Base-by-base conservation (phyloP, 2,797 vertebrate species). In the Streptopelia turtur region DNA sequence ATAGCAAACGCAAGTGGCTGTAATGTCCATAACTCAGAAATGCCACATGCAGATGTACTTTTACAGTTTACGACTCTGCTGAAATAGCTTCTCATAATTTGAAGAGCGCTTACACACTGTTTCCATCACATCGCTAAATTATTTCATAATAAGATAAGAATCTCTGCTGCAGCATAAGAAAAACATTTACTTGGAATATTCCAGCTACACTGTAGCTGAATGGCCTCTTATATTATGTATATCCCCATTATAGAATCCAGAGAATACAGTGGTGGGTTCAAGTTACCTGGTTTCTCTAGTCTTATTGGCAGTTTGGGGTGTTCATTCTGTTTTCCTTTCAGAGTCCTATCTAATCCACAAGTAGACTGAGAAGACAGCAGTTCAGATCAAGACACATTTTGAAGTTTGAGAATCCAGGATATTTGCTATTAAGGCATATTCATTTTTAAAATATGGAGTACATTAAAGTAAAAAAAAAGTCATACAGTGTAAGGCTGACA, bases 131-230 rank as follows among this genome's bases (percentile, higher is more conserved):
- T 16, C 74, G 76, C 28, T 87, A 65, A 91, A 75, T 89, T 87
- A 91, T 92, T 92, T 95, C 64, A 80, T 83, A 87, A 35, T 49
- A 93, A 96, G 87, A 88, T 93, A 89, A 95, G 57, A 91, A 93
- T 82, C 75, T 95, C 53, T 90, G 39, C 52, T 79, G 61, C 41
- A 57, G 50, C 64, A 83, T 45, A 80, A 83, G 65, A 93, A 94
- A 94, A 93, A 74, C 27, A 78, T 39, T 91, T 0, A 0, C 47
- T 81, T 87, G 76, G 68, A 93, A 91, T 85, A 92, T 65, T 91
- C 55, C 72, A 83, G 41, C 60, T 61, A 70, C 25, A 23, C 43
- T 70, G 52, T 33, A 89, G 45, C 76, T 53, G 61, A 90, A 68
- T 1, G 1, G n/a, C n/a, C 71, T 8, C 0, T 41, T 89, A 25